phyloP scores from a whole-genome alignment of 1,140 invertebrate genomes.

The Aphidius gifuensis region DNA sequence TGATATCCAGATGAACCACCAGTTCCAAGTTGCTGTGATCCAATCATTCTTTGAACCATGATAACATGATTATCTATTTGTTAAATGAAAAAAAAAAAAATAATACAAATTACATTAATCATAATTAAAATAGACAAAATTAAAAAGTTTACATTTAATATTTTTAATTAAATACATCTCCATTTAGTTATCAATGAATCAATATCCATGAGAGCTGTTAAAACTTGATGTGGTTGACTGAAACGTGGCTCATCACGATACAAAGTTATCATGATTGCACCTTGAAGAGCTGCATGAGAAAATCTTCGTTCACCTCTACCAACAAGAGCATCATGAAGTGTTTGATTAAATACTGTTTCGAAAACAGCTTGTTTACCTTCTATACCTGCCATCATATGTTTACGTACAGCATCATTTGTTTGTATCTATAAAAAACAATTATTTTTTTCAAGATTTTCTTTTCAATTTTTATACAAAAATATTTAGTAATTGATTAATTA shows the following conservation, averaged over 20 bases:
- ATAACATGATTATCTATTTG: conserved; percentile 94
- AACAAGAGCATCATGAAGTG: conserved; percentile 76
- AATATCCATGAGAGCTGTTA: conserved; percentile 94
- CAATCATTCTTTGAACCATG: conserved; percentile 99
- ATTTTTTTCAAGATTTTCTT: background rate
- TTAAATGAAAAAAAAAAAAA: background rate
- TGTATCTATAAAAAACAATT: conserved; percentile 34
- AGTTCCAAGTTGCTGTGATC: conserved; percentile 92
- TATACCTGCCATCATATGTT: conserved; percentile 69
- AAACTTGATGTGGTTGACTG: conserved; percentile 92
- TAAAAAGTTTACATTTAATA: conserved; percentile 17
- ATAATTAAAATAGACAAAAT: conserved; percentile 7
- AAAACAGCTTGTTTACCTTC: conserved; percentile 80
- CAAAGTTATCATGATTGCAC: conserved; percentile 95
- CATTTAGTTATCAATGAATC: conserved; percentile 99
- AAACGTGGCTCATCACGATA: conserved; percentile 95
- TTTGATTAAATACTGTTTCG: conserved; percentile 82
- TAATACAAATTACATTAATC: background rate
- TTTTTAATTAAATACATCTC: conserved; percentile 78
- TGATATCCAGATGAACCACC: conserved; percentile 98
- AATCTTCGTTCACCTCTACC: conserved; percentile 85
- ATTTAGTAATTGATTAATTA: conserved; percentile 11
- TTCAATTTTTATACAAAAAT: background rate
- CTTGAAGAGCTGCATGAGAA: conserved; percentile 87
- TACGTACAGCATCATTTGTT: conserved; percentile 58